Base-by-base conservation (phyloP, 2,113 vertebrate genomes). In the Tachycineta bicolor region DNA sequence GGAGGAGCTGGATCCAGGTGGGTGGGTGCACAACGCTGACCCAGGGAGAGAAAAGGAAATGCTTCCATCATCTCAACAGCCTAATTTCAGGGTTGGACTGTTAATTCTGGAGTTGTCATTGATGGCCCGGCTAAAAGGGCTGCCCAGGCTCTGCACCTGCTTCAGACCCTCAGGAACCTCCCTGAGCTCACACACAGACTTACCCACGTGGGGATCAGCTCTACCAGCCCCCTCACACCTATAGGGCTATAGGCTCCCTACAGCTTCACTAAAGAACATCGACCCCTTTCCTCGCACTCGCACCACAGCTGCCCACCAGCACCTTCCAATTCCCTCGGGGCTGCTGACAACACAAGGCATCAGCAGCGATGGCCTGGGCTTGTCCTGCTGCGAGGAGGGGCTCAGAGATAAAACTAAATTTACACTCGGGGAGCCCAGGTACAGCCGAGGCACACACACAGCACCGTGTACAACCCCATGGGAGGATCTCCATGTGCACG, bases 401-500 rank as follows among this genome's bases (percentile, higher is more conserved):
- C 22, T 25, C 0, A 0, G 55, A 50, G 55, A 22, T 6, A 33
- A 58, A 69, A 24, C 2, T 67, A 29, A 41, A 75, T 41, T 49
- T 3, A 28, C 28, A 33, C 12, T 4, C 6, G 0, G 12, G 41
- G 17, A 18, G 2, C 34, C 12, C 37, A 28, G 53, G 22, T 23
- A 68, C 62, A 82, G 46, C 13, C 1, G 3, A 12, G 71, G 29
- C 22, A 25, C n/a, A 7, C 0, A 2, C 34, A 39, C 23, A 41
- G 63, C 14, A 1, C 49, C 0, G 1, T 41, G 63, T 68, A 50
- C 59, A 75, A 31, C 18, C 9, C 53, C 68, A 3, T 0, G 23
- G 22, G 1, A 2, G 16, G 44, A 2, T 44, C 37, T 31, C n/a
- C 31, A 3, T 1, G 20, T 3, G 56, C 60, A 6, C 0, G 0